These are phyloP conservation scores for Drosophila trichaetosa DNA, from an alignment of 2,888 invertebrate species.

Conservation along the genomic window DNA sequence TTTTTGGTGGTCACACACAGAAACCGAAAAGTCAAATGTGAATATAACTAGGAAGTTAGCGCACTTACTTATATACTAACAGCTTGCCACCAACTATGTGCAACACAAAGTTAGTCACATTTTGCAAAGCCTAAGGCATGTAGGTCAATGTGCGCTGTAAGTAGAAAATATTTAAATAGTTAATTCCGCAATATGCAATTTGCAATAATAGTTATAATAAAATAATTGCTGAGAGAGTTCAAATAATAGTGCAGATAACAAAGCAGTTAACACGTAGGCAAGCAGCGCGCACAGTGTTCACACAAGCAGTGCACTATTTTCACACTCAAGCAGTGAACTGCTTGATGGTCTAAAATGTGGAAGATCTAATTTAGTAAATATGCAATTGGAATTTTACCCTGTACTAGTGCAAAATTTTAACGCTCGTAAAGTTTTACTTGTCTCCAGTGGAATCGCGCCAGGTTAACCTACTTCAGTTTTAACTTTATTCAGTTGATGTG, in stretches of 20 bases:
- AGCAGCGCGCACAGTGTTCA: background rate
- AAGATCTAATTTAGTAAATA: background rate
- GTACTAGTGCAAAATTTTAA: too few relatives aligned
- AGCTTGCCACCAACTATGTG: conserved; percentile 22
- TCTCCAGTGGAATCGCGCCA: background rate
- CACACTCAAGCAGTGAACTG: conserved; percentile 18
- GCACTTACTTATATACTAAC: background rate
- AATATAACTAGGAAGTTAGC: conserved; percentile 10
- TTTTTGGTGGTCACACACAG: conserved; percentile 25
- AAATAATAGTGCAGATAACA: background rate
- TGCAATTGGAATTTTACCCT: too few relatives aligned
- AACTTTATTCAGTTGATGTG: conserved; percentile 61
- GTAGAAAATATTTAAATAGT: background rate
- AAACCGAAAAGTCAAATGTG: conserved; percentile 54
- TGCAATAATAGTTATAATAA: background rate
- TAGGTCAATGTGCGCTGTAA: background rate
- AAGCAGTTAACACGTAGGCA: conserved; percentile 23
- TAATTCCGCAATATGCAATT: background rate
- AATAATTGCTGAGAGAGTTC: background rate
- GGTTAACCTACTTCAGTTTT: conserved; percentile 56
- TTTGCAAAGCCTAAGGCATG: background rate
- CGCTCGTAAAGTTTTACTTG: too few relatives aligned
- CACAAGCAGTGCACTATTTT: background rate
- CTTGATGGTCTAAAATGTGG: conserved; percentile 1
- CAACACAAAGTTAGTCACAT: conserved; percentile 10